Evolutionary conservation across 2,113 vertebrate species (phyloP), one percentile per base, ranked within the genome.

Genomic region (Gymnarchus niloticus): DNA sequence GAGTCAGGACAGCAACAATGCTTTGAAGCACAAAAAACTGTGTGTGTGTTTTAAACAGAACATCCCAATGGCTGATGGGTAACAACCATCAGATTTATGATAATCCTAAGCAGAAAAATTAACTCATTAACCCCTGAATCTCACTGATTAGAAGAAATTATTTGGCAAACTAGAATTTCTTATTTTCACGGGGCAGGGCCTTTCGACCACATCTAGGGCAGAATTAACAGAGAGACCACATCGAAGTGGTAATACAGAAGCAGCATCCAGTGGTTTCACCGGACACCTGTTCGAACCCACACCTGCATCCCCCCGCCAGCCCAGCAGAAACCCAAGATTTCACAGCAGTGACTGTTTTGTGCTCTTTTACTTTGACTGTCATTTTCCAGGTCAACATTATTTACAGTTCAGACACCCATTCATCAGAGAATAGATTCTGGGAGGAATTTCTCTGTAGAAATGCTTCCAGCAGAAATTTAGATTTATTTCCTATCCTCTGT

Each of bases 1-100:
- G 77, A 88, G 59, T 83, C 87, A 86, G 76, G 86, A 57, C 48
- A 86, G 25, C 82, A 85, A 86, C 89, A 90, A 90, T 90, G 89
- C 86, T 88, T 88, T 87, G 86, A 90, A 88, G 83, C 81, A 21
- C 84, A 48, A 56, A 69, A 86, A 85, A 69, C 85, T 48, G 69
- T 69, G 85, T 83, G 83, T 83, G 54, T 69, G 56, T 46, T 77
- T 83, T 54, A 85, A 81, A 61, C 85, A 7, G 56, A 37, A 33
- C 56, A 76, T 87, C 33, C 3, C 65, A 33, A 9, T 83, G 41
- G 73, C 56, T 83, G 85, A 83, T 86, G 25, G 84, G 87, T 76
- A 69, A 33, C 48, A 73, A 57, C n/a, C n/a, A n/a, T n/a, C n/a
- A n/a, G n/a, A n/a, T n/a, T n/a, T n/a, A n/a, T n/a, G n/a, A n/a